Conservation (phyloP, 2,113 vertebrate species). For the Probosciger aterrimus region DNA sequence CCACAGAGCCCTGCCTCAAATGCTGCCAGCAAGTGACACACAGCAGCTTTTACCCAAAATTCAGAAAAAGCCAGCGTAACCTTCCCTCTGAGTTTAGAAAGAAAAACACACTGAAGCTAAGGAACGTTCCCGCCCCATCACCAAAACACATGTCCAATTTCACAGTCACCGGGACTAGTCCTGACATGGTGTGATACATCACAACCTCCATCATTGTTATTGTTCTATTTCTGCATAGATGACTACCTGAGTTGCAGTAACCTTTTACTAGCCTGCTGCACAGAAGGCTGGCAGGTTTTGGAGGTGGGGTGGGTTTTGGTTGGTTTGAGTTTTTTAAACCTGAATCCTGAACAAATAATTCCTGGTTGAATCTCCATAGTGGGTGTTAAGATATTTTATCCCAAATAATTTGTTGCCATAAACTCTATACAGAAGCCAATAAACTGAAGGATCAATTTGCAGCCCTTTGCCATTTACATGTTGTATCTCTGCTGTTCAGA, state of each 20-base stretch:
- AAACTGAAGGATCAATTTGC: background rate
- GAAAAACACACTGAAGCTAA: background rate
- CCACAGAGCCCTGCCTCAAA: background rate
- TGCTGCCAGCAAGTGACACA: background rate
- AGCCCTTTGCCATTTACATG: background rate
- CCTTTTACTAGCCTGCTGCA: background rate
- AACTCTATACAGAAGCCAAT: background rate
- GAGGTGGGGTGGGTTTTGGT: accelerated
- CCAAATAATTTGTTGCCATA: background rate
- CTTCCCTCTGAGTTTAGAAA: background rate
- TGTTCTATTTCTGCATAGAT: accelerated
- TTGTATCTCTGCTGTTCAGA: background rate
- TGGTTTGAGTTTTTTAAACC: background rate
- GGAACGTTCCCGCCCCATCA: background rate
- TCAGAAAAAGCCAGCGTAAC: background rate
- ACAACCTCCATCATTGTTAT: background rate
- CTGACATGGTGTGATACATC: accelerated
- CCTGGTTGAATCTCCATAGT: background rate
- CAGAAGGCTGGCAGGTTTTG: background rate
- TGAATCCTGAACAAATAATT: background rate
- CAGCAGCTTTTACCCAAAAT: background rate
- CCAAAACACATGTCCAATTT: background rate
- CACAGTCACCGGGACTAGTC: accelerated
- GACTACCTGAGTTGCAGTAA: too few species aligned
- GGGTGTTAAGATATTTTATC: background rate